Conservation (phyloP, 2,113 vertebrate genomes). For the Sinocyclocheilus anshuiensis region DNA sequence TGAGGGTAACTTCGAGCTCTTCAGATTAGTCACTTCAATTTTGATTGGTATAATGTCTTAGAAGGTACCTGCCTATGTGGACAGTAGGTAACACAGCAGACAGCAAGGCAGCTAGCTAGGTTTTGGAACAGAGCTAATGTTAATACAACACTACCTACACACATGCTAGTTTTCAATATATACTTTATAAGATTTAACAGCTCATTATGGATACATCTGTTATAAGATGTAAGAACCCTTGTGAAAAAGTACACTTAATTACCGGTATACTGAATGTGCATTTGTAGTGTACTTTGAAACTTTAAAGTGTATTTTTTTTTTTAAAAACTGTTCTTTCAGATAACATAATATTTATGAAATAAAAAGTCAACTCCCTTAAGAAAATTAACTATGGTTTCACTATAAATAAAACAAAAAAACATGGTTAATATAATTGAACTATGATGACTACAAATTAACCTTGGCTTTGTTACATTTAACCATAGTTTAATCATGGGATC, state of each 20-base stretch:
- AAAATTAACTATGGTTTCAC: too few species aligned
- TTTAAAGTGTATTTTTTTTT: too few species aligned
- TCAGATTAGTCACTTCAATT: not conserved
- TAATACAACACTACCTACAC: not conserved
- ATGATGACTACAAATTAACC: too few species aligned
- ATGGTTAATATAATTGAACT: too few species aligned
- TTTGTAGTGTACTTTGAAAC: not conserved
- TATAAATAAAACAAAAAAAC: too few species aligned
- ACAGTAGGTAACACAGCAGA: not conserved
- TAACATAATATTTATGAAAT: too few species aligned
- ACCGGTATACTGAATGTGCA: not conserved
- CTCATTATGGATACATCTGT: not conserved
- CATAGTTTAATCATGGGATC: too few species aligned
- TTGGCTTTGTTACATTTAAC: too few species aligned
- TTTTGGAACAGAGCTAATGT: not conserved
- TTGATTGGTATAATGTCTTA: not conserved
- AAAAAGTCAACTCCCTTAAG: too few species aligned
- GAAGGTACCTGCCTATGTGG: not conserved
- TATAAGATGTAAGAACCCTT: not conserved
- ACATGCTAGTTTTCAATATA: not conserved
- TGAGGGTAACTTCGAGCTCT: not conserved
- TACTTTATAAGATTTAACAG: not conserved
- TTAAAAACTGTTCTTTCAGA: too few species aligned
- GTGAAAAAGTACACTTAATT: not conserved
- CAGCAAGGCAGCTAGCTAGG: not conserved